Percentiles rank a stretch among this genome's conserved stretches.
Evolutionary conservation across 2,113 vertebrate species (phyloP).

Genomic region (Cairina moschata): DNA sequence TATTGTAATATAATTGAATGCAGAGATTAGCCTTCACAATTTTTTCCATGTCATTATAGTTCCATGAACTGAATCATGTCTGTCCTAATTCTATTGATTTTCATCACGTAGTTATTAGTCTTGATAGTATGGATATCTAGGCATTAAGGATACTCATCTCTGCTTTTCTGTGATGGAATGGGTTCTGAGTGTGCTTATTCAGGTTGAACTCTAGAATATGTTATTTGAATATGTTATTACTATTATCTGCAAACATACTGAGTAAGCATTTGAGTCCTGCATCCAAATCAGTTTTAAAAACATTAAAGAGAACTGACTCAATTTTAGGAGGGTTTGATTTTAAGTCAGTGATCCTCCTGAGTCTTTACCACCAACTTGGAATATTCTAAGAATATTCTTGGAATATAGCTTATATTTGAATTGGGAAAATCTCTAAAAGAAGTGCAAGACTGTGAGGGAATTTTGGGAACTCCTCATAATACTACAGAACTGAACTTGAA

Average conservation of each 20-base stretch:
- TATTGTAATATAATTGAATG: not conserved
- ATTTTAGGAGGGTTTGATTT: too few relatives aligned
- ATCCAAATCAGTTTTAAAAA: not conserved
- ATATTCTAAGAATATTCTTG: too few relatives aligned
- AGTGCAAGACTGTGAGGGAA: not conserved
- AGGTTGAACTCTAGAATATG: not conserved
- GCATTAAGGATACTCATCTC: not conserved
- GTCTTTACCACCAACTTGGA: too few relatives aligned
- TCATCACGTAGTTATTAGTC: not conserved
- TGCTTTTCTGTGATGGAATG: not conserved
- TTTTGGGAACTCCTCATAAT: not conserved
- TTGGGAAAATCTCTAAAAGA: not conserved
- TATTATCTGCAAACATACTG: not conserved
- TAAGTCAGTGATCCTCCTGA: too few relatives aligned
- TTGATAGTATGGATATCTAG: accelerated
- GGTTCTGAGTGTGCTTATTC: not conserved
- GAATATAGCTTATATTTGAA: not conserved
- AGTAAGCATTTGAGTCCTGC: not conserved
- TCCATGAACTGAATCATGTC: not conserved
- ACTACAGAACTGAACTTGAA: not conserved
- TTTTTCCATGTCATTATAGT: not conserved
- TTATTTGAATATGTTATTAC: not conserved
- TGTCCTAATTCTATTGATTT: not conserved
- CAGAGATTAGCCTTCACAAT: not conserved
- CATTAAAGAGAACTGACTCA: not conserved